Evolutionary conservation across 2,797 vertebrate genomes (phyloP).

Genomic region (Tiaroga cobitis): DNA sequence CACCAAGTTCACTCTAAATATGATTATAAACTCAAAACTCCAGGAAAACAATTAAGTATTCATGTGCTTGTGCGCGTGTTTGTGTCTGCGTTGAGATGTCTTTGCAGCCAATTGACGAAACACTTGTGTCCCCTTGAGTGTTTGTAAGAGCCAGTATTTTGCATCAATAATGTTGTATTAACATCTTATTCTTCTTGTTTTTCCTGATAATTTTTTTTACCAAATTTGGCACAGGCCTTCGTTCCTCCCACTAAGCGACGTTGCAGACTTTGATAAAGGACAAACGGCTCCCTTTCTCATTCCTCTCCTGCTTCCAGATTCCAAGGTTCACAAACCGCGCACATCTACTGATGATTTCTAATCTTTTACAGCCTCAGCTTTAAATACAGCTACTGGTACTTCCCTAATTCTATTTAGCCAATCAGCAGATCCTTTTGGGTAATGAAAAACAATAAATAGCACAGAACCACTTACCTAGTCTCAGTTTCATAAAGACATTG

Average conservation of each 20-base stretch:
- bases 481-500: slow-evolving; percentile 24
- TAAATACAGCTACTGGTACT: slow-evolving; percentile 20
- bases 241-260: neutral
- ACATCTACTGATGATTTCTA: slow-evolving; percentile 43
- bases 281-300: neutral
- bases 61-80: slow-evolving; percentile 29
- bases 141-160: slow-evolving; percentile 32
- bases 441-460: slow-evolving; percentile 36
- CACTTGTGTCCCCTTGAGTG: slow-evolving; percentile 30
- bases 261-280: slow-evolving; percentile 36
- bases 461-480: slow-evolving; percentile 25
- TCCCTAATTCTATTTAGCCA: slow-evolving; percentile 19
- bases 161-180: slow-evolving; percentile 50
- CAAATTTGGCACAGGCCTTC: slow-evolving; percentile 1
- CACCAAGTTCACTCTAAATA: slow-evolving; percentile 48
- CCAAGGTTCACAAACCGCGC: neutral
- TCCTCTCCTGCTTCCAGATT: neutral
- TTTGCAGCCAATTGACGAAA: neutral
- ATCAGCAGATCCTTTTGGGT: slow-evolving; percentile 4
- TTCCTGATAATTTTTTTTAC: slow-evolving; percentile 37
- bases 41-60: slow-evolving; percentile 56
- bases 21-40: slow-evolving; percentile 53
- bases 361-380: slow-evolving; percentile 41
- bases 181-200: slow-evolving; percentile 42
- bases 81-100: slow-evolving; percentile 33